Percentiles rank a stretch among this genome's conserved stretches.
These are phyloP conservation scores for Cercopithecus mona DNA, from an alignment of 2,113 vertebrate species.

Conservation along the genomic window DNA sequence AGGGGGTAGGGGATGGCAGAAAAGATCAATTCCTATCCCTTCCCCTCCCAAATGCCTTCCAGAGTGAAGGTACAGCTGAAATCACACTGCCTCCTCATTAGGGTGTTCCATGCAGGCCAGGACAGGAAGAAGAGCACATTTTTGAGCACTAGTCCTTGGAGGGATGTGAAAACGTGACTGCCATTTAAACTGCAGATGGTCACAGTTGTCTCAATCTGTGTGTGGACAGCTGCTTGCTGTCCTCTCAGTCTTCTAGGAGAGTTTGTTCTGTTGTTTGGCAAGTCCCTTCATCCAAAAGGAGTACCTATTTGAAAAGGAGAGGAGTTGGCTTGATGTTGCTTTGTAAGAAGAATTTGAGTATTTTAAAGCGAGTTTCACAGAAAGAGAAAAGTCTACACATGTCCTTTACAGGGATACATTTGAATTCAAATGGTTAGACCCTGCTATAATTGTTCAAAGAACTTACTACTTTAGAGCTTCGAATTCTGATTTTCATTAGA, in stretches of 20 bases:
- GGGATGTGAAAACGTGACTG: neutral
- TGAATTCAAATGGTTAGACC: neutral
- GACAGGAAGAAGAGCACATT: neutral
- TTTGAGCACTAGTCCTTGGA: neutral
- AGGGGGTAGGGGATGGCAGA: neutral
- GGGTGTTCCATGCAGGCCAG: neutral
- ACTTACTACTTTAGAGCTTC: neutral
- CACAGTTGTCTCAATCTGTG: neutral
- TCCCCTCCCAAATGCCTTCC: neutral
- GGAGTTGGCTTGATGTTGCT: neutral
- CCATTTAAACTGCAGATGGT: conserved; percentile 55
- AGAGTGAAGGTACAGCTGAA: neutral
- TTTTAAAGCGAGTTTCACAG: neutral
- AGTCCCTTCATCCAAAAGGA: conserved; percentile 35
- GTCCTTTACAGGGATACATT: neutral
- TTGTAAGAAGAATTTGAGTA: neutral
- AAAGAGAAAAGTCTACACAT: neutral
- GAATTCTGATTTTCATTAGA: conserved; percentile 40
- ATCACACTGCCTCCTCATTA: neutral
- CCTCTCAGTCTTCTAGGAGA: conserved; percentile 32
- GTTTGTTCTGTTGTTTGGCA: conserved; percentile 39
- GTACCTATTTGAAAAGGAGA: conserved; percentile 37
- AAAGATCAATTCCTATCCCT: neutral
- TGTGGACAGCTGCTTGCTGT: conserved; percentile 52
- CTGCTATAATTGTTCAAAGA: neutral